phyloP scores from a whole-genome alignment of 2,113 vertebrate genomes.

The Gambusia affinis region DNA sequence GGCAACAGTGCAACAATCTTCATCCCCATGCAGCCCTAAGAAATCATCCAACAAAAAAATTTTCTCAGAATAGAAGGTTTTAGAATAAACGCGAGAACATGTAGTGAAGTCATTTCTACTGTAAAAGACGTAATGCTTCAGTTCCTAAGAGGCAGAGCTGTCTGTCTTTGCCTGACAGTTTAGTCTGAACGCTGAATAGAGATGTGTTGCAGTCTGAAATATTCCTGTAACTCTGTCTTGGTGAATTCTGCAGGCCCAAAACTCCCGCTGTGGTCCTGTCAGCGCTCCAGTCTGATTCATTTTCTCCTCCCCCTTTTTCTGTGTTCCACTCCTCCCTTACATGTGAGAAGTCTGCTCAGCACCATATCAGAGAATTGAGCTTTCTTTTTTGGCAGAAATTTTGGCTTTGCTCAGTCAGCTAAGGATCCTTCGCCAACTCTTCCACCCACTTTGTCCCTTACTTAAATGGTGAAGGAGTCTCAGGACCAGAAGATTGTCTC shows the following conservation, averaged over 20 bases:
- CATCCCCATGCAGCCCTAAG: not conserved
- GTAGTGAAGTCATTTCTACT: not conserved
- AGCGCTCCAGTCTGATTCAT: not conserved
- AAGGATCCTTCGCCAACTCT: not conserved
- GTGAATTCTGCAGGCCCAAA: not conserved
- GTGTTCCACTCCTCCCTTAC: no score
- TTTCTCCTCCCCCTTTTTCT: not conserved
- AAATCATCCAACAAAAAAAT: not conserved
- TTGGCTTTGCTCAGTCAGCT: not conserved
- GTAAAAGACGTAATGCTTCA: no score
- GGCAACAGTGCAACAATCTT: no score
- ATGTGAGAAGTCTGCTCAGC: not conserved
- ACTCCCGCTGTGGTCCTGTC: not conserved
- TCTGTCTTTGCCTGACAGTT: not conserved
- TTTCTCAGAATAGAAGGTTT: not conserved
- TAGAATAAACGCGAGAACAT: not conserved
- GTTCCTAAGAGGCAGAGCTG: no score
- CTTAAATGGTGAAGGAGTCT: not conserved
- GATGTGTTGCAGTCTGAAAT: not conserved
- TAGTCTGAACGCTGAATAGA: not conserved
- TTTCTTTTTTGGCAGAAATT: not conserved
- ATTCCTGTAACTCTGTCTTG: not conserved
- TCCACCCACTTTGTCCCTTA: not conserved
- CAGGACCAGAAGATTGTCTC: not conserved
- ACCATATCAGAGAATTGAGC: not conserved